Conservation (phyloP, 37 sponge, comb jelly and placozoan species). For the Axinella damicornis region DNA sequence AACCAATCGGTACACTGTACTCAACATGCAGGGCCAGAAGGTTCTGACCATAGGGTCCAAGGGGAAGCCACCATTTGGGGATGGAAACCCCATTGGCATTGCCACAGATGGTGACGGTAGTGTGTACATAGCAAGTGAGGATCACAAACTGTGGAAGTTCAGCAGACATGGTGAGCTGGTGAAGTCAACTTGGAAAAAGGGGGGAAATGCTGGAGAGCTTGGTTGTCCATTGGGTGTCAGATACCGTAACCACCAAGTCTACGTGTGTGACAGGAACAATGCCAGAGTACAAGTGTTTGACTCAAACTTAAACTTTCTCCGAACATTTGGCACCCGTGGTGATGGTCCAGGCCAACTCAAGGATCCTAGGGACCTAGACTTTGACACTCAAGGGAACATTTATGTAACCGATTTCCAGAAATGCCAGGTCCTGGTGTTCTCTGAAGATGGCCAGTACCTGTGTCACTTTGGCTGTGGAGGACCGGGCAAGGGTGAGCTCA, state of each 20-base stretch:
- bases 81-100: no score
- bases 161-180: background rate
- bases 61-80: background rate
- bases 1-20: background rate
- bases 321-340: background rate
- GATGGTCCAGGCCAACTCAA: slow-evolving; percentile 1
- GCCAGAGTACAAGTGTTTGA: slow-evolving; percentile 12
- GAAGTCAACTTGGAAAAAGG: background rate
- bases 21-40: background rate
- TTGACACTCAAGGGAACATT: background rate
- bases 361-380: background rate
- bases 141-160: background rate
- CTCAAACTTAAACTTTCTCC: background rate
- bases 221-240: background rate
- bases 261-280: slow-evolving; percentile 9
- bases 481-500: background rate
- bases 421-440: slow-evolving; percentile 2
- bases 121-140: background rate
- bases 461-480: background rate
- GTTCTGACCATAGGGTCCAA: no score
- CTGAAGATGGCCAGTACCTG: background rate
- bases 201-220: background rate
- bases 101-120: background rate
- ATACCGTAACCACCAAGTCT: background rate
- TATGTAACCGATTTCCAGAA: background rate